phyloP scores from a whole-genome alignment of 2,113 vertebrate genomes.

The Eulacestoma nigropectus region DNA sequence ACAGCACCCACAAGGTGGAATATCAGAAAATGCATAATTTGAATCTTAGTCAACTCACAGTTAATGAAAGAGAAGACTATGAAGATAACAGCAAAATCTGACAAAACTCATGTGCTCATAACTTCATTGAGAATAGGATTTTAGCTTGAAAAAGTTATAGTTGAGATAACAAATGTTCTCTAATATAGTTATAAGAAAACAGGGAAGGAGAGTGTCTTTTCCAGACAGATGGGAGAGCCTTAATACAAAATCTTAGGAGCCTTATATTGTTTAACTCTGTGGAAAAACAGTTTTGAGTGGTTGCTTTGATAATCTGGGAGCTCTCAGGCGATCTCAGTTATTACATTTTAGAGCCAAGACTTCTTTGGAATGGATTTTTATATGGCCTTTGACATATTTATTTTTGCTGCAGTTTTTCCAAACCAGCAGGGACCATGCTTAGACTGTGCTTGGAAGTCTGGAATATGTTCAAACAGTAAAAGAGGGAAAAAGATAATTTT shows the following conservation, averaged over 20 bases:
- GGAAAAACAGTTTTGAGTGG: neutral
- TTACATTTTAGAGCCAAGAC: neutral
- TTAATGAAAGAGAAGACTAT: neutral
- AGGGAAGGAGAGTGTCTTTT: neutral
- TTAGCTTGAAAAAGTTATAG: neutral
- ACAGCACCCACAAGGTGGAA: neutral
- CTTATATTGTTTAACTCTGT: neutral
- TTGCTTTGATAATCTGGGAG: neutral
- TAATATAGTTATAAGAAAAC: neutral
- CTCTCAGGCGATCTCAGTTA: neutral
- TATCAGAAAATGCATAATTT: neutral
- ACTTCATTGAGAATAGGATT: neutral
- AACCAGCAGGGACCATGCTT: neutral
- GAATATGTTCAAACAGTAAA: neutral
- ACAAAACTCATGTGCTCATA: neutral
- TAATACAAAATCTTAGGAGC: neutral
- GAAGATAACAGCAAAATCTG: neutral
- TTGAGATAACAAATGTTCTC: neutral
- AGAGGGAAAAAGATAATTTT: neutral
- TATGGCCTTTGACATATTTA: slow-evolving; percentile 4
- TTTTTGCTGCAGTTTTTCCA: slow-evolving; percentile 18
- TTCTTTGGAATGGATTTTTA: neutral
- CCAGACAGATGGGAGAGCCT: neutral
- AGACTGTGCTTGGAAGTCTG: neutral
- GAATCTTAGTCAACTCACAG: neutral